Evolutionary conservation across 1,140 invertebrate genomes (phyloP).

Genomic region (Tribolium madens): DNA sequence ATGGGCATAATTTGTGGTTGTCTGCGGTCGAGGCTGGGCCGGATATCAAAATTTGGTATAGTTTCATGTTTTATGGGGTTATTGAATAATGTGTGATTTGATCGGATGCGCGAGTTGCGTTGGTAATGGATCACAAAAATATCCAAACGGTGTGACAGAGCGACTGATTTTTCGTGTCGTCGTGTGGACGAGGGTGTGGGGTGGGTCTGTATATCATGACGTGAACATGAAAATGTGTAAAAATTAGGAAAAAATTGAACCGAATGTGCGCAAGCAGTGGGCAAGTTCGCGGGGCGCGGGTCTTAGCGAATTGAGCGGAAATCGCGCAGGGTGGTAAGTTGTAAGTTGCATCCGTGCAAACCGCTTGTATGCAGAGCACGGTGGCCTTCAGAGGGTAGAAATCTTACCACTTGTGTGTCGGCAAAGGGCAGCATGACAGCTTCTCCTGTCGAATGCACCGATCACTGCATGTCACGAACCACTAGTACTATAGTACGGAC

Average conservation of each 20-base stretch:
- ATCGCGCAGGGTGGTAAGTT: conserved; percentile 33
- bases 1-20: not conserved
- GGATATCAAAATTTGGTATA: conserved; percentile 25
- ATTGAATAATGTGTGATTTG: conserved; percentile 30
- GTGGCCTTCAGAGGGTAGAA: not conserved
- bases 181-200: not conserved
- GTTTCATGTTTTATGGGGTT: not conserved
- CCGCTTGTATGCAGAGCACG: conserved; percentile 27
- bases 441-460: conserved; percentile 17
- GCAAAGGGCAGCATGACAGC: conserved; percentile 38
- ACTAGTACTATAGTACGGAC: conserved; percentile 30
- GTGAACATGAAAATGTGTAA: conserved; percentile 17
- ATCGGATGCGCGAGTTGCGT: conserved; percentile 27
- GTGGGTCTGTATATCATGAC: not conserved
- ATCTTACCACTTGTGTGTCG: conserved; percentile 36
- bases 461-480: conserved; percentile 40
- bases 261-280: conserved; percentile 42
- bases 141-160: not conserved
- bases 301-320: conserved; percentile 19
- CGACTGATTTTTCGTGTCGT: conserved; percentile 11
- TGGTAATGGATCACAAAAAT: conserved; percentile 2
- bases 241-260: conserved; percentile 37
- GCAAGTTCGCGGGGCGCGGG: conserved; percentile 22
- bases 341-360: conserved; percentile 35
- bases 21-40: not conserved